phyloP scores from a whole-genome alignment of 2,888 invertebrate genomes.

The Pasiphila rectangulata region DNA sequence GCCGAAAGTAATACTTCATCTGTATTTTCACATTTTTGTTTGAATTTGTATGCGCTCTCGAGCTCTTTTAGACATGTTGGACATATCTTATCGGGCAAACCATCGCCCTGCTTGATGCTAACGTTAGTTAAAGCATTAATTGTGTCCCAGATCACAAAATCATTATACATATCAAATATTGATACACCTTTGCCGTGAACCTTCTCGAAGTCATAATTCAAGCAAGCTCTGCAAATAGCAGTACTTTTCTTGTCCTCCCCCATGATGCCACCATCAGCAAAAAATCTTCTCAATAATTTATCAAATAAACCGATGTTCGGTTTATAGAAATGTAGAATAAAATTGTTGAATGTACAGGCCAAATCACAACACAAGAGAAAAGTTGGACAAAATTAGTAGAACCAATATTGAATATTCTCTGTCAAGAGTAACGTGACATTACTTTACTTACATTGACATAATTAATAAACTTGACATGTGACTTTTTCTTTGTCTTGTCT shows the following conservation, averaged over 20 bases:
- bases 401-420: too few relatives aligned
- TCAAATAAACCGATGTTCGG: too few relatives aligned
- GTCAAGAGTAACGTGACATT: too few relatives aligned
- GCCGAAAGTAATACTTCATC: slow-evolving; percentile 43
- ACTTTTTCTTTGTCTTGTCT: too few relatives aligned
- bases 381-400: too few relatives aligned
- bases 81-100: slow-evolving; percentile 62
- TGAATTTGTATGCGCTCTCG: slow-evolving; percentile 56
- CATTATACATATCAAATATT: slow-evolving; percentile 54
- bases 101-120: slow-evolving; percentile 52
- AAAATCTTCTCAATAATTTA: too few relatives aligned
- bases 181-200: slow-evolving; percentile 45
- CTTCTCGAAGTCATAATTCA: slow-evolving; percentile 35
- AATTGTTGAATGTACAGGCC: too few relatives aligned
- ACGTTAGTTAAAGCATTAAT: slow-evolving; percentile 56
- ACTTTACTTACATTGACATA: too few relatives aligned
- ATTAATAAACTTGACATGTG: too few relatives aligned
- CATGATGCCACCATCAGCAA: slow-evolving; percentile 2
- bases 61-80: slow-evolving; percentile 55
- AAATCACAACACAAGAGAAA: too few relatives aligned
- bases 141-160: slow-evolving; percentile 48
- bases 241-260: slow-evolving; percentile 29
- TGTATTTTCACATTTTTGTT: slow-evolving; percentile 57
- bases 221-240: slow-evolving; percentile 57
- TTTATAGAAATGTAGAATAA: too few relatives aligned